phyloP scores from a whole-genome alignment of 2,888 invertebrate species.

The Exephanes ischioxanthus region DNA sequence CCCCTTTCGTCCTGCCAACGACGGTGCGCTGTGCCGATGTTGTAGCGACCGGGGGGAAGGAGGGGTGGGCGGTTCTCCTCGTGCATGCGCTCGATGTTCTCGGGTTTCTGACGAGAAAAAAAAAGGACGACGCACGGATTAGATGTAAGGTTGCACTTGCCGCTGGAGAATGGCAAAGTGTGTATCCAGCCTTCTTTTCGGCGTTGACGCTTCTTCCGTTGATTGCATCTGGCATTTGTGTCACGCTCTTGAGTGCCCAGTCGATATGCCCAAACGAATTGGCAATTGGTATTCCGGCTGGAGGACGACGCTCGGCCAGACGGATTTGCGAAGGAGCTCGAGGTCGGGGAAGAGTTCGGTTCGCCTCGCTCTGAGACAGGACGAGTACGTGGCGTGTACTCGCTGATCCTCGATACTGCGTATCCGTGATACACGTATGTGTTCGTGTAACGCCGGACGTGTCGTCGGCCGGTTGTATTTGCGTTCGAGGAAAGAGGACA shows the following conservation, averaged over 20 bases:
- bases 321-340: constrained; percentile 83
- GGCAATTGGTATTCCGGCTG: constrained; percentile 83
- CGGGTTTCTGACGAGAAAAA: background rate
- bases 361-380: background rate
- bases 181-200: constrained; percentile 25
- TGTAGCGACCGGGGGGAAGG: background rate
- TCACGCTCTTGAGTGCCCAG: constrained; percentile 84
- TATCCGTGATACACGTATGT: background rate
- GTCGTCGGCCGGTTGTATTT: constrained; percentile 63
- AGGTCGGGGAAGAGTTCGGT: constrained; percentile 49
- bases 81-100: background rate
- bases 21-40: background rate
- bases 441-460: background rate
- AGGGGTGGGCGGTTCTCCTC: background rate
- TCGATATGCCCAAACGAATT: constrained; percentile 84
- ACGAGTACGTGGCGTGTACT: constrained; percentile 39
- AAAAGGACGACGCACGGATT: constrained; percentile 44
- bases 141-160: constrained; percentile 52
- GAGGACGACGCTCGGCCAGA: constrained; percentile 80
- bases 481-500: constrained; percentile 59
- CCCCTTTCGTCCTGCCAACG: background rate
- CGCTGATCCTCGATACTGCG: constrained; percentile 12
- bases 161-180: constrained; percentile 7
- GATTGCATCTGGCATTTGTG: constrained; percentile 85
- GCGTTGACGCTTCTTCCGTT: constrained; percentile 66